These are phyloP conservation scores for Baronia brevicornis DNA, from an alignment of 2,888 invertebrate species.

Conservation along the genomic window DNA sequence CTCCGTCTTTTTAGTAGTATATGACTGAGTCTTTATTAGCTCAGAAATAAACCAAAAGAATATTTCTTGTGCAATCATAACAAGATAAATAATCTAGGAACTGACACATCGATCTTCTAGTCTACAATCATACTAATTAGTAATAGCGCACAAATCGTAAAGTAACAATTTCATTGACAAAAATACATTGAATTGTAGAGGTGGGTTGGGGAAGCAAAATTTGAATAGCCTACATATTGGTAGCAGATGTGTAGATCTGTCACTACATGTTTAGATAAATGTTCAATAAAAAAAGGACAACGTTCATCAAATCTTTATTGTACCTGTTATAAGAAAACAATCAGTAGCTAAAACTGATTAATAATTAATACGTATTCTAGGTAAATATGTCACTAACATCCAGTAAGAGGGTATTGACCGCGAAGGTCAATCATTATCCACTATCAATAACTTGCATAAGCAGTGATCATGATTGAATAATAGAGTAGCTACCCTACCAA, in stretches of 20 bases:
- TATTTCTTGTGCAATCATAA: no score
- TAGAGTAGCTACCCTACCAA: conserved; percentile 29
- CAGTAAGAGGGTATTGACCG: conserved; percentile 42
- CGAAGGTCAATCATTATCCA: conserved; percentile 53
- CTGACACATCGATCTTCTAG: no score
- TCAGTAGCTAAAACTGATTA: no score
- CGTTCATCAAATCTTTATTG: no score
- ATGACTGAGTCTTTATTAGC: no score
- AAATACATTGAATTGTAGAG: conserved; percentile 3
- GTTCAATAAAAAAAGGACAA: conserved; percentile 6
- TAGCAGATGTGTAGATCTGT: conserved; percentile 14
- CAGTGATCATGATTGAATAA: conserved; percentile 43
- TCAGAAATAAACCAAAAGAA: no score
- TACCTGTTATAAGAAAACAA: no score
- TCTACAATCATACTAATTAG: no score
- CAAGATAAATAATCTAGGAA: no score
- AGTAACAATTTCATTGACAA: no score
- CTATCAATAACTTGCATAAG: conserved; percentile 54
- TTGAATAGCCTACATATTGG: conserved; percentile 14
- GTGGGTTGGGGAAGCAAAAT: no score
- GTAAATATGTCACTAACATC: conserved; percentile 26
- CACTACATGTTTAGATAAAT: conserved; percentile 6
- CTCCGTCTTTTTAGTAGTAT: no score
- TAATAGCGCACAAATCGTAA: conserved; percentile 3
- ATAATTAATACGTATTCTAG: conserved; percentile 13